Percentiles rank a stretch among this genome's conserved stretches.
phyloP scores from a whole-genome alignment of 2,888 invertebrate genomes.

The Cactoblastis cactorum region DNA sequence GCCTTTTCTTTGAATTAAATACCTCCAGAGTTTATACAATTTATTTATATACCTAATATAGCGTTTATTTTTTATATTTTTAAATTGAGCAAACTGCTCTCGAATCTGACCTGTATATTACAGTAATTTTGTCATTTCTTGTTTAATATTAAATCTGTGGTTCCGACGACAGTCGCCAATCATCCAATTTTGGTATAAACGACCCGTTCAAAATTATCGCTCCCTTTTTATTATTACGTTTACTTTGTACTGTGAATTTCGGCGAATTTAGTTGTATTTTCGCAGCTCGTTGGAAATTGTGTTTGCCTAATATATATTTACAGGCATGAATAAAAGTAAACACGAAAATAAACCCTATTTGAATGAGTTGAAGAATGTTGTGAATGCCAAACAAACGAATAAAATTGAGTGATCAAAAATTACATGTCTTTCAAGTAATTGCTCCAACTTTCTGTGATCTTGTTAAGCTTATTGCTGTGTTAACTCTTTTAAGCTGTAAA shows the following conservation, averaged over 20 bases:
- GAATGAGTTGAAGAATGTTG: background rate
- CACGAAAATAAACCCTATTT: background rate
- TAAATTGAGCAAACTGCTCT: background rate
- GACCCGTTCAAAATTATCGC: slow-evolving; percentile 43
- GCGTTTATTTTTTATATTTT: background rate
- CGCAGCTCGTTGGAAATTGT: slow-evolving; percentile 31
- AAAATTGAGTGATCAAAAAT: background rate
- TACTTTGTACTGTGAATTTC: slow-evolving; percentile 41
- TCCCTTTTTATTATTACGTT: slow-evolving; percentile 55
- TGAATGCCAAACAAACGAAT: background rate
- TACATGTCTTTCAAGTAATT: slow-evolving; percentile 2
- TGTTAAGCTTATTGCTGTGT: slow-evolving; percentile 14
- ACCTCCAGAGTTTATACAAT: no score
- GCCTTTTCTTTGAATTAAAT: no score
- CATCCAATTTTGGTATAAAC: slow-evolving; percentile 58
- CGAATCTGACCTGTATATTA: background rate
- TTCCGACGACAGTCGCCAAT: slow-evolving; percentile 43
- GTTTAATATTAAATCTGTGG: slow-evolving; percentile 27
- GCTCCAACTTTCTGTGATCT: slow-evolving; percentile 16
- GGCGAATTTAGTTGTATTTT: slow-evolving; percentile 38
- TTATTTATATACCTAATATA: background rate
- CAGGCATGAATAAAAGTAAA: background rate
- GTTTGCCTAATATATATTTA: slow-evolving; percentile 5
- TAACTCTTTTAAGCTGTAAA: background rate
- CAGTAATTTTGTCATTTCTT: background rate